phyloP scores from a whole-genome alignment of 2,797 vertebrate genomes.

The Sebastes paucispinis region DNA sequence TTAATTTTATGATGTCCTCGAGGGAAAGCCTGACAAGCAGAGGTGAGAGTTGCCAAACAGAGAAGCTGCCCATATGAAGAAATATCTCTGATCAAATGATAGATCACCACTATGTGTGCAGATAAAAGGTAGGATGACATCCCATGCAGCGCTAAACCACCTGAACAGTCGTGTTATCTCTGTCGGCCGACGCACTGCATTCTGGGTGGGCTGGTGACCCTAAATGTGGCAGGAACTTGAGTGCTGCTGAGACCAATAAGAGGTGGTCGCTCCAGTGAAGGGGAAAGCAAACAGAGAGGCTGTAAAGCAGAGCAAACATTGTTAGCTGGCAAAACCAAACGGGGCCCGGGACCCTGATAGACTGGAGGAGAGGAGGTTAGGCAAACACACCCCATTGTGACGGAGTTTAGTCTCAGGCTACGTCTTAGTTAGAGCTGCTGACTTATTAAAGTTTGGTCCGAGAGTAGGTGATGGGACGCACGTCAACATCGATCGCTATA shows the following conservation, averaged over 20 bases:
- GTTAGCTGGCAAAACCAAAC: slow-evolving; percentile 64
- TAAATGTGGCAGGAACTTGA: slow-evolving; percentile 52
- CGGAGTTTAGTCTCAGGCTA: slow-evolving; percentile 33
- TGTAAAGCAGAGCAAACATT: slow-evolving; percentile 79
- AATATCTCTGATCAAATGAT: slow-evolving; percentile 59
- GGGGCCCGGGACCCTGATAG: slow-evolving; percentile 55
- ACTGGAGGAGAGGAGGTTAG: slow-evolving; percentile 55
- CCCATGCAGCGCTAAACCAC: slow-evolving; percentile 28
- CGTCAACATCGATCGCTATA: neutral
- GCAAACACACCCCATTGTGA: slow-evolving; percentile 70
- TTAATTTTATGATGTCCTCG: slow-evolving; percentile 61
- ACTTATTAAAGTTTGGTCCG: neutral
- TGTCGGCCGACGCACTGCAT: slow-evolving; percentile 45
- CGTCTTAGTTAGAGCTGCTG: slow-evolving; percentile 48
- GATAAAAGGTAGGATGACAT: slow-evolving; percentile 7
- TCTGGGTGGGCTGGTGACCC: slow-evolving; percentile 76
- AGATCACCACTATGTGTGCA: slow-evolving; percentile 30
- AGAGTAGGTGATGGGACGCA: neutral
- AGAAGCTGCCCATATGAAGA: slow-evolving; percentile 54
- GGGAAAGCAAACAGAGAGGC: slow-evolving; percentile 78
- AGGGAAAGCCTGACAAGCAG: slow-evolving; percentile 40
- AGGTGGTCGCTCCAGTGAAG: slow-evolving; percentile 69
- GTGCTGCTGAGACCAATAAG: slow-evolving; percentile 46
- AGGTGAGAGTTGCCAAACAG: slow-evolving; percentile 45
- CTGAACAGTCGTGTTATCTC: slow-evolving; percentile 54